Evolutionary conservation across 1,140 invertebrate genomes (phyloP).

Genomic region (Planococcus citri): DNA sequence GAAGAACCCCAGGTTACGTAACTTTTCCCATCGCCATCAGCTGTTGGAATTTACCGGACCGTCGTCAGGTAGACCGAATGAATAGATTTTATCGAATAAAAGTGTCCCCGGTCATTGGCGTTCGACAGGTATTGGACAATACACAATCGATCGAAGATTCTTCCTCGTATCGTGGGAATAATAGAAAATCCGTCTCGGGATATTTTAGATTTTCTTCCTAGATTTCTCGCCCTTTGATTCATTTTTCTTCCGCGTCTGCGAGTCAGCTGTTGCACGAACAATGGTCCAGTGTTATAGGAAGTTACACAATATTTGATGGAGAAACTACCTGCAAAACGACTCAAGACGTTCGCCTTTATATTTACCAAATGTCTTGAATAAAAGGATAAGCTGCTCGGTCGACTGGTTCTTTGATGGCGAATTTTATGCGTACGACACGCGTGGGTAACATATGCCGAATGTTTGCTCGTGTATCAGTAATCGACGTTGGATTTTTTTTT

Average conservation of each 20-base stretch:
- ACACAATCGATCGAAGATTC: neutral
- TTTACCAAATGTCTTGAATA: neutral
- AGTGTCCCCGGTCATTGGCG: neutral
- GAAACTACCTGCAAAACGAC: neutral
- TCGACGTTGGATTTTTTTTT: too few relatives aligned
- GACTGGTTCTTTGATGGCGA: neutral
- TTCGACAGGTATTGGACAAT: neutral
- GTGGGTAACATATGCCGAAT: neutral
- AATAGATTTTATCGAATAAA: neutral
- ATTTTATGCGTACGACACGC: neutral
- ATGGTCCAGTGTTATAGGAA: neutral
- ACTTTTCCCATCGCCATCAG: neutral
- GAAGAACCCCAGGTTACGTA: neutral
- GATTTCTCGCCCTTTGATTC: neutral
- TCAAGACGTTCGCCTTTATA: neutral
- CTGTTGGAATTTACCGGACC: neutral
- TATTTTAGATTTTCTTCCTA: neutral
- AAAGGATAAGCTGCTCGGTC: neutral
- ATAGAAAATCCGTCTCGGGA: slow-evolving; percentile 2
- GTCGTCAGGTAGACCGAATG: neutral
- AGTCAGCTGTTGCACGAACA: neutral
- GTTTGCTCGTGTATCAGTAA: too few relatives aligned
- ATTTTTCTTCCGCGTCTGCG: neutral
- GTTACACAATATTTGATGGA: neutral
- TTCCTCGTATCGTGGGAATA: neutral